Evolutionary conservation across 2,797 vertebrate genomes (phyloP), one percentile per base, ranked within the genome.

Genomic region (Ammospiza maritima): DNA sequence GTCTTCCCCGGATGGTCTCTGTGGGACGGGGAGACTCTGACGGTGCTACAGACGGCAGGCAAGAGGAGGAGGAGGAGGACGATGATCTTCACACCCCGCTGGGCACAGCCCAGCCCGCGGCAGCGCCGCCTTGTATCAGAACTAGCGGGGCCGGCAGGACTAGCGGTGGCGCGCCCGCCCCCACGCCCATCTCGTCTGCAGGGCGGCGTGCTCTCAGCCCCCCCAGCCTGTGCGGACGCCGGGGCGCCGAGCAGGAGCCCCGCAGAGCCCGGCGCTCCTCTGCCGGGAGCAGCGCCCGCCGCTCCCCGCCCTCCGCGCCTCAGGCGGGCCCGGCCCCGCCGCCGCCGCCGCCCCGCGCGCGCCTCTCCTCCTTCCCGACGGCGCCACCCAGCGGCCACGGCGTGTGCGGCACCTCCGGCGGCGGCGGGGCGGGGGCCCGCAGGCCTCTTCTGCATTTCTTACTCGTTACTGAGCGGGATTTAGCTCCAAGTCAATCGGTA

Each of bases 381-480:
- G 76, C n/a, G 29, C 29, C 76, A 2, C 40, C 61, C 34, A 10
- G 54, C 17, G 61, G 60, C 67, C 6, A n/a, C 66, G 57, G 40
- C 32, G 13, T 16, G 45, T 1, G 40, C 5, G 16, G 64, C 62
- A 6, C n/a, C 38, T 7, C 32, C 10, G 38, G 32, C 10, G 13
- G 30, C 30, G 20, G 20, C 53, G 7, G n/a, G 36, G 20, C 53
- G 7, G 27, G 36, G 16, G 16, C 6, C 25, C 6, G 6, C 17
- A 12, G 17, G 8, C 29, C 62, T 9, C 3, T 1, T 3, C 1
- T 11, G 0, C 2, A 5, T 13, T 32, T 27, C 34, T 5, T 6
- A 4, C 16, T 18, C 22, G 0, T 27, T 21, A 4, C 5, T 17
- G 6, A 8, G 0, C 23, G 1, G 27, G 1, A 6, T 10, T 44